These are phyloP conservation scores for Drosophila flavopinicola DNA, from an alignment of 2,888 invertebrate genomes.

Conservation along the genomic window DNA sequence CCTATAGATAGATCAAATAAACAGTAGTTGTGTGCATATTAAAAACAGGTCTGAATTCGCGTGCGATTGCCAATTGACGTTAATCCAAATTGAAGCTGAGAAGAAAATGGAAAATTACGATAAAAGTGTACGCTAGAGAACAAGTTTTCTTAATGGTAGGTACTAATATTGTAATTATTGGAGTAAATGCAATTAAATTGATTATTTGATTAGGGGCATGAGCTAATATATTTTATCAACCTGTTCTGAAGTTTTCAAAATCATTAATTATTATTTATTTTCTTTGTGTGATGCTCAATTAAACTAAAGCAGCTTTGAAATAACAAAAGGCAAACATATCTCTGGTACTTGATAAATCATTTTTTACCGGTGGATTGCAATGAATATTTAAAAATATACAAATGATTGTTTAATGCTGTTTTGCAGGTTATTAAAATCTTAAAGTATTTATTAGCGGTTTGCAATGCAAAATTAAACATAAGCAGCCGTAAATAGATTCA, in stretches of 20 bases:
- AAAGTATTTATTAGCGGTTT: too few relatives aligned
- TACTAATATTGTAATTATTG: slow-evolving; percentile 28
- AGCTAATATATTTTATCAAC: neutral
- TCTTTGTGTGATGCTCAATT: too few relatives aligned
- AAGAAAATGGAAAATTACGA: slow-evolving; percentile 6
- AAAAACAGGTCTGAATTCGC: slow-evolving; percentile 17
- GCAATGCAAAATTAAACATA: too few relatives aligned
- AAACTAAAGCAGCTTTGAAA: too few relatives aligned
- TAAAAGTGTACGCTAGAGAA: slow-evolving; percentile 8
- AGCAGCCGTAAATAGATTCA: too few relatives aligned
- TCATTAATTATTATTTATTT: neutral
- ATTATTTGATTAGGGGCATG: too few relatives aligned
- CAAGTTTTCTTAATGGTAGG: slow-evolving; percentile 24
- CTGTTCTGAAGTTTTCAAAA: neutral
- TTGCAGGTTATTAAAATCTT: too few relatives aligned
- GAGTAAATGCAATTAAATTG: slow-evolving; percentile 11
- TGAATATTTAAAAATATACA: too few relatives aligned
- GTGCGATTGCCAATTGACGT: slow-evolving; percentile 31
- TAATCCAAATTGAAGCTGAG: slow-evolving; percentile 24
- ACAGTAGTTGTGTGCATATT: slow-evolving; percentile 1
- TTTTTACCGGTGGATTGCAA: neutral
- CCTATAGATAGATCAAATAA: neutral
- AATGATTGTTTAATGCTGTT: too few relatives aligned
- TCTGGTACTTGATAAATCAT: too few relatives aligned
- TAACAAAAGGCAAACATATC: too few relatives aligned